A percentile compares a stretch with the other conserved stretches of the same genome.
Conservation (phyloP, 2,113 vertebrate genomes). For the Centrocercus urophasianus region DNA sequence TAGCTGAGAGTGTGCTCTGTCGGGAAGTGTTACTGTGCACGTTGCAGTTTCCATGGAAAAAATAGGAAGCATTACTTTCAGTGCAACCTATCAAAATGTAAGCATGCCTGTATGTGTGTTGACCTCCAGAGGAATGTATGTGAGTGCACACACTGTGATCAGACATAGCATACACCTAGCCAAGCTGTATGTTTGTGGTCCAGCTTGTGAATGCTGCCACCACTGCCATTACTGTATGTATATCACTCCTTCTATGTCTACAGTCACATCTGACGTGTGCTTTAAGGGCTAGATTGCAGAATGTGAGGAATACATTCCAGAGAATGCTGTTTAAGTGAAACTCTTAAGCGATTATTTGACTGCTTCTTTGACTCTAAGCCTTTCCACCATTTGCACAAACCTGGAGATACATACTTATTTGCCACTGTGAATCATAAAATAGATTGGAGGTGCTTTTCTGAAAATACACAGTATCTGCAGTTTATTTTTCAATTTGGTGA, state of each 20-base stretch:
- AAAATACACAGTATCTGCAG: slow-evolving; percentile 71
- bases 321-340: background rate
- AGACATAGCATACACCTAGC: background rate
- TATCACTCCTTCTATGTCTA: background rate
- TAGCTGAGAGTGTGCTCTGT: no score
- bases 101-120: background rate
- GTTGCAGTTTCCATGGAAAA: background rate
- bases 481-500: slow-evolving; percentile 76
- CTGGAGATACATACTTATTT: background rate
- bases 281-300: background rate
- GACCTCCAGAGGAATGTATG: background rate
- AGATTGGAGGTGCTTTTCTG: slow-evolving; percentile 69
- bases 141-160: background rate
- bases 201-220: background rate
- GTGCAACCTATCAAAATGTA: background rate
- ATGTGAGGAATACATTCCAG: background rate
- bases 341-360: background rate
- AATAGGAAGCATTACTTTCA: background rate
- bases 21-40: no score
- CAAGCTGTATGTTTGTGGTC: background rate
- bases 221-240: background rate
- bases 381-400: background rate
- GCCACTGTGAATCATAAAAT: slow-evolving; percentile 30
- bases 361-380: background rate
- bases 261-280: background rate